These are phyloP conservation scores for Gymnobelideus leadbeateri DNA, from an alignment of 2,113 vertebrate genomes.

Conservation along the genomic window DNA sequence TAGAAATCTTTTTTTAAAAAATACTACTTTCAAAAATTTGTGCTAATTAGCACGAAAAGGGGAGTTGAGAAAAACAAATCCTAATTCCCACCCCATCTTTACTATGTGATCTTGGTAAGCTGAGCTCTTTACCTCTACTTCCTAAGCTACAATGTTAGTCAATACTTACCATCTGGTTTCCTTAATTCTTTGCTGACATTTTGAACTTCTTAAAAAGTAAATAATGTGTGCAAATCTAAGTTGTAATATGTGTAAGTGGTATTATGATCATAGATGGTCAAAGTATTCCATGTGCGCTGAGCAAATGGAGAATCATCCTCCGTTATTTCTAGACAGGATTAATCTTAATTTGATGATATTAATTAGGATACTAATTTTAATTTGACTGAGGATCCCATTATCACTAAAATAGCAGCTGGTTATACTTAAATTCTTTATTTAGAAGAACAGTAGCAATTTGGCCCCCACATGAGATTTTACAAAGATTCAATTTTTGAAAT, in stretches of 20 bases:
- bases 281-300: constrained; percentile 4
- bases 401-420: neutral
- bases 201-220: constrained; percentile 70
- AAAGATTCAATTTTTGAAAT: constrained; percentile 51
- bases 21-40: constrained; percentile 22
- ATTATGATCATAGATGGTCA: constrained; percentile 54
- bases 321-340: constrained; percentile 38
- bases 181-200: constrained; percentile 49
- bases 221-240: constrained; percentile 33
- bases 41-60: constrained; percentile 14
- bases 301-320: constrained; percentile 28
- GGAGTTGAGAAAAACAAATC: constrained; percentile 41
- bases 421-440: constrained; percentile 49
- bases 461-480: constrained; percentile 26
- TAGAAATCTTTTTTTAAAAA: constrained; percentile 56
- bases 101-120: constrained; percentile 34
- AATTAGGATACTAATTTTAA: constrained; percentile 54
- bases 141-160: constrained; percentile 45
- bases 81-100: constrained; percentile 40
- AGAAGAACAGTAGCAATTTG: constrained; percentile 60
- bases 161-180: constrained; percentile 49
- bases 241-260: constrained; percentile 44
- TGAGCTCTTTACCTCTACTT: constrained; percentile 47
- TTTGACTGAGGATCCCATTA: constrained; percentile 37
- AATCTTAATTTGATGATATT: constrained; percentile 50